These are phyloP conservation scores for Fissipunctia ypsillon DNA, from an alignment of 2,888 invertebrate genomes.

Conservation along the genomic window DNA sequence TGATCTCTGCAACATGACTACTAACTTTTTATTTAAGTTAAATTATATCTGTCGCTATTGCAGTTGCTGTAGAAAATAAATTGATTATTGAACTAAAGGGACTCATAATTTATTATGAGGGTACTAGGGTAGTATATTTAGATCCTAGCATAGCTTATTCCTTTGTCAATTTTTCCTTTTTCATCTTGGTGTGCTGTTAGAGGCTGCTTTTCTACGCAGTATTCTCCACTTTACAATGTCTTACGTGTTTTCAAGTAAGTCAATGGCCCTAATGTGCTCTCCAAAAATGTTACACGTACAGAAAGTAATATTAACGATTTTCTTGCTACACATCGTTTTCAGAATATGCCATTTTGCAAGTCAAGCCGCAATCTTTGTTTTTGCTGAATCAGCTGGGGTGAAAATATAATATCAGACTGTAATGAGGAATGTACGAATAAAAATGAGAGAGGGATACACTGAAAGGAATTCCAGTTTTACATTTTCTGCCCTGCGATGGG, in stretches of 20 bases:
- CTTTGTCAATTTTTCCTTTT: too few relatives aligned
- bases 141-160: too few relatives aligned
- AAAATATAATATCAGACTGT: constrained; percentile 48
- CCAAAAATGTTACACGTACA: constrained; percentile 10
- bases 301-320: constrained; percentile 56
- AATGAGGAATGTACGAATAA: constrained; percentile 41
- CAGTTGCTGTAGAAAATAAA: too few relatives aligned
- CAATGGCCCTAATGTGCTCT: not conserved
- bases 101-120: too few relatives aligned
- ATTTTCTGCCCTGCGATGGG: not conserved
- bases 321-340: constrained; percentile 49
- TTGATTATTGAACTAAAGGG: too few relatives aligned
- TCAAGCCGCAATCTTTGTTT: constrained; percentile 67
- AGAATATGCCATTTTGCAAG: constrained; percentile 65
- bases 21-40: too few relatives aligned
- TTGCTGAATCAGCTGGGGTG: constrained; percentile 75
- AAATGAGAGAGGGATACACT: constrained; percentile 39
- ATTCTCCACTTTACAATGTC: not conserved
- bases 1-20: too few relatives aligned
- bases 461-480: constrained; percentile 32
- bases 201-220: not conserved
- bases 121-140: too few relatives aligned
- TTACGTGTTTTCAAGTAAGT: constrained; percentile 10
- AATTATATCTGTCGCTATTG: too few relatives aligned
- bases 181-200: too few relatives aligned